Evolutionary conservation across 2,113 vertebrate species (phyloP).

Genomic region (Mormyrus iriodes): DNA sequence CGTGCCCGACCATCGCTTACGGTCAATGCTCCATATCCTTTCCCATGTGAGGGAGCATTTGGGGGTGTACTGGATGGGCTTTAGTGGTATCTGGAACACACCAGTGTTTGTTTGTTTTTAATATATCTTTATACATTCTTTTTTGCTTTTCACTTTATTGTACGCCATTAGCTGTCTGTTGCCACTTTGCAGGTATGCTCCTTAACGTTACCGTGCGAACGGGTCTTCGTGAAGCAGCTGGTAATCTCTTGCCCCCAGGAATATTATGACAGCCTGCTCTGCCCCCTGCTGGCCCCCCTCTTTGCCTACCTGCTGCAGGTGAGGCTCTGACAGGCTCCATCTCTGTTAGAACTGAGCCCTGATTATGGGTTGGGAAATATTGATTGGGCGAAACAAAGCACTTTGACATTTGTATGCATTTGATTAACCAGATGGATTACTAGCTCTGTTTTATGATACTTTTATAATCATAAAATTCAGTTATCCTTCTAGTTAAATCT

Average conservation of each 20-base stretch:
- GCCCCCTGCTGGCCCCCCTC: conserved; percentile 83
- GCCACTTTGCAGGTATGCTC: conserved; percentile 37
- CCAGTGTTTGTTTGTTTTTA: not conserved
- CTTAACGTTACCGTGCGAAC: conserved; percentile 62
- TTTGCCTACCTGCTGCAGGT: conserved; percentile 90
- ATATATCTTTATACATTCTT: not conserved
- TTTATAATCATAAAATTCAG: not conserved
- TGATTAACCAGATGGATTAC: not conserved
- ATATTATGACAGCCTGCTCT: conserved; percentile 77
- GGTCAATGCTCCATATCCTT: conserved; percentile 94
- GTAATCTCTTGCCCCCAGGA: conserved; percentile 81
- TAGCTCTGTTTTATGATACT: not conserved
- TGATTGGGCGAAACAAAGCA: not conserved
- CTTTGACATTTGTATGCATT: not conserved
- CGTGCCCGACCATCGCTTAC: conserved; percentile 85
- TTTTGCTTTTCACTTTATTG: not conserved
- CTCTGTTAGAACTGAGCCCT: not conserved
- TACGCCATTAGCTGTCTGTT: not conserved
- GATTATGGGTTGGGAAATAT: not conserved
- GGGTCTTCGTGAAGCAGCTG: conserved; percentile 84
- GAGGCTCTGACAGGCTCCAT: conserved; percentile 31
- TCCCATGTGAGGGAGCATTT: not conserved
- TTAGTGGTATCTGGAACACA: not conserved
- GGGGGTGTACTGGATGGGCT: not conserved
- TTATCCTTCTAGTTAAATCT: not conserved